Evolutionary conservation across 2,113 vertebrate species (phyloP), one percentile per base, ranked within the genome.

Genomic region (Typhlomys cinereus): DNA sequence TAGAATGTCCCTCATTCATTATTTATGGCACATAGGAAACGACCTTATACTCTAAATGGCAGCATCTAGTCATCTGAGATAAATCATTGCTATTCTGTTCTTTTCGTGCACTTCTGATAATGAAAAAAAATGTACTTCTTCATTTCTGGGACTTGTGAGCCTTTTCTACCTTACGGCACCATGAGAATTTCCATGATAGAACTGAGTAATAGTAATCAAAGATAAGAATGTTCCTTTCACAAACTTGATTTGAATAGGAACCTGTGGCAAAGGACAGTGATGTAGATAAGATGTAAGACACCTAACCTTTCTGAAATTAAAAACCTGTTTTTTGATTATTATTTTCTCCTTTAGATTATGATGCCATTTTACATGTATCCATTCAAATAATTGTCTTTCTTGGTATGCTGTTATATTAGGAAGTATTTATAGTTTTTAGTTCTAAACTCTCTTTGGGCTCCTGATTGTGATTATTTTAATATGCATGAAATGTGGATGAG

Each of bases 351-450:
- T 93, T 83, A 89, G 81, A 80, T 44, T 39, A 46, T 92, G 50
- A 50, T 80, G 10, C n/a, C n/a, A 5, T 85, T 86, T 71, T 29
- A 95, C 57, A 6, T 64, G 31, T 31, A 76, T 46, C 78, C 71
- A 73, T 80, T 29, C 18, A 94, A 89, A 81, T 76, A 39, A 59
- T 5, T 89, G 18, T 8, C 61, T 74, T 44, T 54, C 59, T 75
- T 87, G 36, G 93, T 57, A n/a, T 87, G 44, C 27, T 74, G 64
- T 92, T 88, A 66, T 52, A 66, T 88, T n/a, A 81, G 15, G 48
- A 89, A 93, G 9, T 82, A 69, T 74, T 41, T 59, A 70, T 18
- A 85, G 71, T 11, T 90, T 89, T 92, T 89, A 89, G 57, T 76
- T 62, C 48, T n/a, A 71, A 73, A 62, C 18, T 90, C 23, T 57